These are phyloP conservation scores for Melanchra persicariae DNA, from an alignment of 2,888 invertebrate species.

Conservation along the genomic window DNA sequence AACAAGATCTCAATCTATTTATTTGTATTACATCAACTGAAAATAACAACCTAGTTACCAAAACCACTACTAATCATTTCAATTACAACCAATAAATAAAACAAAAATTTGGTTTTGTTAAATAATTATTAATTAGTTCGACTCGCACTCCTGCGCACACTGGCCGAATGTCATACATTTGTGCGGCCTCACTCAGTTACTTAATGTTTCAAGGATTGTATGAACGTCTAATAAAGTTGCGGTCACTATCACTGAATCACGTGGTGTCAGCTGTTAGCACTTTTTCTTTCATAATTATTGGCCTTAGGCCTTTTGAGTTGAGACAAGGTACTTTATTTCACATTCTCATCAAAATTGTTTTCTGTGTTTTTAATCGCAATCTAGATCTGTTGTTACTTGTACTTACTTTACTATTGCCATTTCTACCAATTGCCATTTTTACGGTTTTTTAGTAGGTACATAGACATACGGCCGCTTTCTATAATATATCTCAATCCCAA, in stretches of 20 bases:
- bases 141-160: slow-evolving; percentile 11
- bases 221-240: slow-evolving; percentile 44
- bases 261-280: slow-evolving; percentile 26
- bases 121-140: slow-evolving; percentile 29
- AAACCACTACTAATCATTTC: slow-evolving; percentile 1
- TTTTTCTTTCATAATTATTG: slow-evolving; percentile 50
- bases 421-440: too few species aligned
- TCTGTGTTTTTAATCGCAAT: neutral
- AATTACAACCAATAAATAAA: slow-evolving; percentile 23
- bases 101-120: neutral
- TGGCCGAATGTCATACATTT: slow-evolving; percentile 32
- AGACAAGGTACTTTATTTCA: neutral
- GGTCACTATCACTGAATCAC: slow-evolving; percentile 44
- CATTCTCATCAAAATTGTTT: neutral
- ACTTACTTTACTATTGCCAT: too few species aligned
- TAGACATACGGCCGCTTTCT: too few species aligned
- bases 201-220: slow-evolving; percentile 54
- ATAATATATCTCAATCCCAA: too few species aligned
- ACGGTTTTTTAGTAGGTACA: too few species aligned
- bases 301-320: neutral
- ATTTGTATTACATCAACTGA: slow-evolving; percentile 1
- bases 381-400: neutral
- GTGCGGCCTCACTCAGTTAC: slow-evolving; percentile 53
- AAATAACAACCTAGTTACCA: slow-evolving; percentile 6
- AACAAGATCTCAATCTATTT: slow-evolving; percentile 9